phyloP scores from a whole-genome alignment of 1,140 invertebrate genomes.

The Brachionus rotundiformis region DNA sequence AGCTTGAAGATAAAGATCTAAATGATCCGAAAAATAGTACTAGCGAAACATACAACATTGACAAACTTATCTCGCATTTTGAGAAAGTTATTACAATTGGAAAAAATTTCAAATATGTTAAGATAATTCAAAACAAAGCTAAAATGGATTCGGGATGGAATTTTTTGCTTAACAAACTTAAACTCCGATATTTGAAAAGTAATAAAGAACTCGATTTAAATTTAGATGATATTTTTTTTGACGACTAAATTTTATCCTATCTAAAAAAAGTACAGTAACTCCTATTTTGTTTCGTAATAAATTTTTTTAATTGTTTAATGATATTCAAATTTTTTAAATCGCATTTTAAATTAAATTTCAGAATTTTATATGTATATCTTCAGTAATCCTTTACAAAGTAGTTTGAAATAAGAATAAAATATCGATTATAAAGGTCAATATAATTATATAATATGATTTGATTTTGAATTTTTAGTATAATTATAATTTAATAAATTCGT shows the following conservation, averaged over 20 bases:
- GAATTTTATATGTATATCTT: no score
- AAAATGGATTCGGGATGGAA: neutral
- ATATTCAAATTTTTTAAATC: no score
- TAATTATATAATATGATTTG: no score
- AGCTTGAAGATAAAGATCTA: constrained; percentile 2
- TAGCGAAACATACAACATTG: neutral
- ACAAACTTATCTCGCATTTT: neutral
- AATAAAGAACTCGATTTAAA: neutral
- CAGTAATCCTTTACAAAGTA: no score
- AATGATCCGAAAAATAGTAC: constrained; percentile 14
- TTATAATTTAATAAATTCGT: no score
- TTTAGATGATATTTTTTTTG: neutral
- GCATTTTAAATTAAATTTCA: no score
- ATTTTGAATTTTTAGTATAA: no score
- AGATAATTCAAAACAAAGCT: neutral
- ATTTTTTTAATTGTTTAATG: neutral
- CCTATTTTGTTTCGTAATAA: neutral
- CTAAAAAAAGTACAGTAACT: no score
- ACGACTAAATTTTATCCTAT: neutral
- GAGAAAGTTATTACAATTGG: neutral
- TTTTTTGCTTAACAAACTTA: constrained; percentile 19
- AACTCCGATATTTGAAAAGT: constrained; percentile 9
- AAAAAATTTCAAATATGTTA: neutral
- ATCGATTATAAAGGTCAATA: no score
- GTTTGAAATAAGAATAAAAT: no score